Evolutionary conservation across 1,140 invertebrate species (phyloP).

Genomic region (Drosophila leontia): DNA sequence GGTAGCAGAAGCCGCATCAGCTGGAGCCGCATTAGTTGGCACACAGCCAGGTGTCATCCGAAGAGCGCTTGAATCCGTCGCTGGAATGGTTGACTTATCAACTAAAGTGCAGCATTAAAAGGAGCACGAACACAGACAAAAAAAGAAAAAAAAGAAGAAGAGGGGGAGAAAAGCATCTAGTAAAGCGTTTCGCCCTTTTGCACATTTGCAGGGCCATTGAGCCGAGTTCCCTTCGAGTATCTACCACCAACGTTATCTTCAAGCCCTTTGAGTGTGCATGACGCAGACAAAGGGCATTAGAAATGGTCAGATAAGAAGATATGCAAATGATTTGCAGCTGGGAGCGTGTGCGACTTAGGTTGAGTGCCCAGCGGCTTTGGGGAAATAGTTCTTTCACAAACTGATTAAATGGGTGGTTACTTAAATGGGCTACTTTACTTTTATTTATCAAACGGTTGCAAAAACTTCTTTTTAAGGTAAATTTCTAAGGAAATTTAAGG

Average conservation of each 20-base stretch:
- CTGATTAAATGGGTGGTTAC: conserved; percentile 22
- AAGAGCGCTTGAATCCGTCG: conserved; percentile 18
- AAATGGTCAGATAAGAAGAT: conserved; percentile 59
- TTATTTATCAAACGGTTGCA: not conserved
- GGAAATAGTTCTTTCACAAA: conserved; percentile 14
- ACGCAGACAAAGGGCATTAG: conserved; percentile 56
- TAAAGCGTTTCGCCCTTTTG: conserved; percentile 53
- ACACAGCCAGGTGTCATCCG: conserved; percentile 60
- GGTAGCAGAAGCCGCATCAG: conserved; percentile 13
- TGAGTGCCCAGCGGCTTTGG: conserved; percentile 13
- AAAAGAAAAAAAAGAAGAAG: not conserved
- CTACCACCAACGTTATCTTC: conserved; percentile 4
- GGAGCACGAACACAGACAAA: conserved; percentile 28
- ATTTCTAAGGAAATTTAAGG: not conserved
- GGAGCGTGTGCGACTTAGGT: conserved; percentile 32
- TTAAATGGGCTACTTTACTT: conserved; percentile 1
- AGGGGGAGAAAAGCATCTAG: conserved; percentile 11
- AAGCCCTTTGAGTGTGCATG: conserved; percentile 37
- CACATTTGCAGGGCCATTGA: conserved; percentile 62
- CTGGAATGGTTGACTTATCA: conserved; percentile 75
- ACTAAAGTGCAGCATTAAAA: conserved; percentile 80
- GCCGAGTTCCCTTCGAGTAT: conserved; percentile 5
- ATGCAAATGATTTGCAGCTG: conserved; percentile 54
- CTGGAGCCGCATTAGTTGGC: conserved; percentile 35
- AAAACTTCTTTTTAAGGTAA: not conserved